Conservation (phyloP, 2,113 vertebrate species). For the Notothenia coriiceps region DNA sequence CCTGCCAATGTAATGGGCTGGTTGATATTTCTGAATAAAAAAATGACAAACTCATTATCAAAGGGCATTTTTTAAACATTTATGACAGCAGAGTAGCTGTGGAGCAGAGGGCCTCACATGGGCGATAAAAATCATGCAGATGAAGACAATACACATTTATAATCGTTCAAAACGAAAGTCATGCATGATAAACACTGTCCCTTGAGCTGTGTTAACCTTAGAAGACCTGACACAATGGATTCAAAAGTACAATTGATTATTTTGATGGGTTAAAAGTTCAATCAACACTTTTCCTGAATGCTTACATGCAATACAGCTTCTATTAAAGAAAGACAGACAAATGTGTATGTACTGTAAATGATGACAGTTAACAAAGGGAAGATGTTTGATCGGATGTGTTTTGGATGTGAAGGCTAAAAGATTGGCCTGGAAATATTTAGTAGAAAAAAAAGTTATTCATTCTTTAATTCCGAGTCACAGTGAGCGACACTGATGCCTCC, state of each 20-base stretch:
- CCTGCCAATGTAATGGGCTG: constrained; percentile 82
- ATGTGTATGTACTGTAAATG: constrained; percentile 32
- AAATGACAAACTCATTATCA: constrained; percentile 87
- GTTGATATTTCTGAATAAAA: constrained; percentile 89
- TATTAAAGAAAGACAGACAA: constrained; percentile 4
- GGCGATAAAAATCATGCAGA: constrained; percentile 74
- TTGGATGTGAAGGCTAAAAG: constrained; percentile 25
- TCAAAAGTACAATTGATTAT: constrained; percentile 66
- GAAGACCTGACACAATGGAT: constrained; percentile 51
- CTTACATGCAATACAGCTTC: constrained; percentile 17
- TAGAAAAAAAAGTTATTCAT: constrained; percentile 59
- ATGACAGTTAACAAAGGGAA: constrained; percentile 24
- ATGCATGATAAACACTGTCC: constrained; percentile 72
- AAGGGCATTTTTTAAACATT: constrained; percentile 89
- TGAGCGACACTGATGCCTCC: constrained; percentile 73
- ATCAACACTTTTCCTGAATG: constrained; percentile 46
- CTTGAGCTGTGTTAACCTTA: constrained; percentile 71
- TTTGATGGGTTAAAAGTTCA: constrained; percentile 61
- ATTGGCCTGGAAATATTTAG: constrained; percentile 47
- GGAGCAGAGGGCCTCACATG: constrained; percentile 70
- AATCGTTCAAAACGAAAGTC: constrained; percentile 68
- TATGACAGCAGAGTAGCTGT: constrained; percentile 81
- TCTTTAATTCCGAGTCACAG: constrained; percentile 60
- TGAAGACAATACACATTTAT: constrained; percentile 75
- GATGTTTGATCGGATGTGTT: constrained; percentile 25